Percentiles rank a stretch among this genome's conserved stretches.
Evolutionary conservation across 2,888 invertebrate species (phyloP).

Genomic region (Helicoverpa assulta): DNA sequence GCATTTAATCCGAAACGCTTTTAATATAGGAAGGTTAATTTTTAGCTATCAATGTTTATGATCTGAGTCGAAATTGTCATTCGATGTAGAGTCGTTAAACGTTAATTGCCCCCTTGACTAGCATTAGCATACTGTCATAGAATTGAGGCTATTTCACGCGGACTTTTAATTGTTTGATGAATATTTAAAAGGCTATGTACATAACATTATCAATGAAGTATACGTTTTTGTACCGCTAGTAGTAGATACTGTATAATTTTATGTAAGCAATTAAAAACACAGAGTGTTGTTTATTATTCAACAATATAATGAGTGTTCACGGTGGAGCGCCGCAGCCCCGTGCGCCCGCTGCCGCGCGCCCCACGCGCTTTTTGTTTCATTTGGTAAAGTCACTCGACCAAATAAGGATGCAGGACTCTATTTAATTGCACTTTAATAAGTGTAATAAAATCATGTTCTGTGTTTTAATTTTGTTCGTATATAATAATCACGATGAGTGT

Average conservation of each 20-base stretch:
- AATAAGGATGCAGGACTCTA: conserved; percentile 80
- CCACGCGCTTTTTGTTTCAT: conserved; percentile 73
- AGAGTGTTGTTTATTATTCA: conserved; percentile 74
- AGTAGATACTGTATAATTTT: conserved; percentile 71
- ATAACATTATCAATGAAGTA: conserved; percentile 75
- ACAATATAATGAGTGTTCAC: conserved; percentile 73
- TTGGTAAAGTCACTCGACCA: conserved; percentile 72
- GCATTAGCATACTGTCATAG: conserved; percentile 75
- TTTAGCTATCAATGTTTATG: conserved; percentile 68
- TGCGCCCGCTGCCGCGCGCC: conserved; percentile 48
- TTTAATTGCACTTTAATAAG: conserved; percentile 85
- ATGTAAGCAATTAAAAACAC: conserved; percentile 77
- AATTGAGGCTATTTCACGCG: conserved; percentile 75
- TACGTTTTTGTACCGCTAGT: conserved; percentile 69
- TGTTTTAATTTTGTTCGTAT: conserved; percentile 73
- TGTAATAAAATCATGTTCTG: conserved; percentile 82
- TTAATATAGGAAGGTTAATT: conserved; percentile 63
- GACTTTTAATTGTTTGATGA: conserved; percentile 80
- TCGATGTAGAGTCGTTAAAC: conserved; percentile 75
- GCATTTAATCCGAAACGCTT: conserved; percentile 61
- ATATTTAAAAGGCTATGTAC: conserved; percentile 78
- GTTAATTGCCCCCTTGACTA: conserved; percentile 72
- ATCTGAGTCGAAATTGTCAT: conserved; percentile 70
- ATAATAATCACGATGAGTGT: conserved; percentile 51
- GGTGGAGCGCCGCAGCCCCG: conserved; percentile 43